Base-by-base conservation (phyloP, 2,888 invertebrate genomes). In the Ochlodes sylvanus region DNA sequence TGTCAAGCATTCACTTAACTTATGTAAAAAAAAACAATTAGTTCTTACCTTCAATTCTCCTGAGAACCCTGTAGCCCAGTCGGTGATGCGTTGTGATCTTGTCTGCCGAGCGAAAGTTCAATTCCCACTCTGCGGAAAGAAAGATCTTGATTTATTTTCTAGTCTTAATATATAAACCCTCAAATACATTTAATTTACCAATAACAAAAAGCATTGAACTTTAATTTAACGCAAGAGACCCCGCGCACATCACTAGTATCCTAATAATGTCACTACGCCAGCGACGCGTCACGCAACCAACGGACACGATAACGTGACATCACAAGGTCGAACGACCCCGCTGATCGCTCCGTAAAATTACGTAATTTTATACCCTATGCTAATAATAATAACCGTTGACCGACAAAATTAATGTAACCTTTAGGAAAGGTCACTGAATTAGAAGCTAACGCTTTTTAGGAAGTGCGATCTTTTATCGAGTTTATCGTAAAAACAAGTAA, bases 401-500 rank as follows among this genome's bases (percentile, higher is more conserved):
- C 75, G 80, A 82, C 86, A 85, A 85, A 73, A 69, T 72, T 70
- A 70, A 68, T 67, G 69, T 64, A 75, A 79, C 81, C 79, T 86
- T 79, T 77, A 41, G 63, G 64, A 79, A 75, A 88, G 88, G 89
- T 86, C 84, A 78, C 57, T 85, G 85, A 73, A 66, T 58, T 63
- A 55, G 66, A 60, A 55, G 55, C 42, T 19, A 50, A 47, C 52
- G 54, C 60, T 61, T 67, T 61, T 67, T 66, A 67, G 67, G 61
- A 67, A 67, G 67, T 67, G 61, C 61, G 61, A 67, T 61, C 38
- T 55, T 61, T 55, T 42, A 60, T 60, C 66, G 50, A 27, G 14
- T 52, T 57, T 41, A 52, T 10, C 14, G 27, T 27, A 32, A 47
- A 27, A 27, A 63, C 10, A 34, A 12, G 32, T 0, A 42, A 9